A percentile compares a stretch with the other conserved stretches of the same genome.
Evolutionary conservation across 2,888 invertebrate genomes (phyloP).

Genomic region (Leucophenga maculata): DNA sequence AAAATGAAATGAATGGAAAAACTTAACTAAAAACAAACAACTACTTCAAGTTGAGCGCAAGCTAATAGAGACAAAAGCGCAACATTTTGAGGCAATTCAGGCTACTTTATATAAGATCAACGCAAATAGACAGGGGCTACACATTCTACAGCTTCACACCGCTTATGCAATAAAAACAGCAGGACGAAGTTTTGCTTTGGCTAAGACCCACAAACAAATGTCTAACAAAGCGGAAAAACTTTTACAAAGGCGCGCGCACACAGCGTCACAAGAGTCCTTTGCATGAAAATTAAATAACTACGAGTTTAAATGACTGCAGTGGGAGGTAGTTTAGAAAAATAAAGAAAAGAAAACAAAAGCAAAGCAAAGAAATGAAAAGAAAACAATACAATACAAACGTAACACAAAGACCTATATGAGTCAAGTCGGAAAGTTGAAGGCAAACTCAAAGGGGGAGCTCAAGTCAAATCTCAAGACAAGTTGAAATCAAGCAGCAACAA

Average conservation of each 20-base stretch:
- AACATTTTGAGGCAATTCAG: no score
- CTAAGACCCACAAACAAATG: conserved; percentile 22
- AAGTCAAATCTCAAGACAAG: conserved; percentile 3
- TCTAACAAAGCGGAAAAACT: conserved; percentile 29
- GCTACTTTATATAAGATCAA: no score
- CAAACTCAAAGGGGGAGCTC: background rate
- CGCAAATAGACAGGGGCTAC: no score
- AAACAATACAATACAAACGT: conserved; percentile 9
- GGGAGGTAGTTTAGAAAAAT: background rate
- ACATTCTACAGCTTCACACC: no score
- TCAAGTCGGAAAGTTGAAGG: conserved; percentile 36
- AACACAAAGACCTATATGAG: conserved; percentile 27
- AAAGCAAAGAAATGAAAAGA: no score
- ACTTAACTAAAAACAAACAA: no score
- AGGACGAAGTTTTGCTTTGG: conserved; percentile 38
- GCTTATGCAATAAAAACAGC: no score
- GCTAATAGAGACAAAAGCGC: no score
- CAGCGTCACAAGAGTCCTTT: conserved; percentile 42
- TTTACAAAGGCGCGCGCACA: conserved; percentile 25
- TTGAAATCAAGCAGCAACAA: conserved; percentile 39
- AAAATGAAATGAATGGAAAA: no score
- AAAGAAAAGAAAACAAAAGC: conserved; percentile 14
- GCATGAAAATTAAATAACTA: conserved; percentile 65
- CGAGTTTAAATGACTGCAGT: conserved; percentile 58
- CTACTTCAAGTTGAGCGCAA: no score